These are phyloP conservation scores for Zaprionus lineosus DNA, from an alignment of 2,888 invertebrate species.

Conservation along the genomic window DNA sequence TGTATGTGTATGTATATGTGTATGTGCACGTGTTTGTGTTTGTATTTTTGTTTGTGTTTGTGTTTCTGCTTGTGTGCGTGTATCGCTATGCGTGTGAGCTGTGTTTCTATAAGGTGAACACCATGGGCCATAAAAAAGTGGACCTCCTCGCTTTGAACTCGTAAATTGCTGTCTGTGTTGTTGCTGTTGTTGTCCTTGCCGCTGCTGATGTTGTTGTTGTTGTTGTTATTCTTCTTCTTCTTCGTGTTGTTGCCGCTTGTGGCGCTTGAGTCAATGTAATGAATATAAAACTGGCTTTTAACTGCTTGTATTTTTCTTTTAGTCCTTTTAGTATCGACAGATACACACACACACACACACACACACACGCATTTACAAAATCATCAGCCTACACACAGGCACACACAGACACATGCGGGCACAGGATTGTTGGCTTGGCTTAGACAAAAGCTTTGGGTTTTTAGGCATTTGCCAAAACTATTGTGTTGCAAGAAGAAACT, in stretches of 20 bases:
- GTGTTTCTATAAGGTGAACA: constrained; percentile 36
- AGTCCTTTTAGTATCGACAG: constrained; percentile 1
- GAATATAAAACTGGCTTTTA: constrained; percentile 66
- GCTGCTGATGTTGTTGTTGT: constrained; percentile 38
- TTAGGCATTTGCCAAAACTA: constrained; percentile 24
- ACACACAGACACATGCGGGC: constrained; percentile 9
- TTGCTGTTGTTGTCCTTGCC: no score
- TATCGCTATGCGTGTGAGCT: constrained; percentile 23
- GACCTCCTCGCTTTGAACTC: constrained; percentile 50
- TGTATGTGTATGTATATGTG: neutral
- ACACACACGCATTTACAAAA: constrained; percentile 20
- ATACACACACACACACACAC: constrained; percentile 3
- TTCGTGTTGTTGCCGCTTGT: constrained; percentile 16
- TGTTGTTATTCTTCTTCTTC: no score
- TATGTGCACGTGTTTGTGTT: constrained; percentile 5
- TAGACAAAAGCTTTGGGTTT: constrained; percentile 23
- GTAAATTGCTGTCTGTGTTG: constrained; percentile 63
- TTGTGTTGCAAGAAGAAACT: constrained; percentile 51
- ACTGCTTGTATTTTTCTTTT: constrained; percentile 43
- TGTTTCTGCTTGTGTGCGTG: neutral
- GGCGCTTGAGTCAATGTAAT: constrained; percentile 52
- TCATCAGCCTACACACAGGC: neutral
- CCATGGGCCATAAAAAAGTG: constrained; percentile 45
- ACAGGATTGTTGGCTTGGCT: constrained; percentile 31
- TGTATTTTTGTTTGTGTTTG: constrained; percentile 1